Conservation (phyloP, 1,140 invertebrate species). For the Diabrotica virgifera region DNA sequence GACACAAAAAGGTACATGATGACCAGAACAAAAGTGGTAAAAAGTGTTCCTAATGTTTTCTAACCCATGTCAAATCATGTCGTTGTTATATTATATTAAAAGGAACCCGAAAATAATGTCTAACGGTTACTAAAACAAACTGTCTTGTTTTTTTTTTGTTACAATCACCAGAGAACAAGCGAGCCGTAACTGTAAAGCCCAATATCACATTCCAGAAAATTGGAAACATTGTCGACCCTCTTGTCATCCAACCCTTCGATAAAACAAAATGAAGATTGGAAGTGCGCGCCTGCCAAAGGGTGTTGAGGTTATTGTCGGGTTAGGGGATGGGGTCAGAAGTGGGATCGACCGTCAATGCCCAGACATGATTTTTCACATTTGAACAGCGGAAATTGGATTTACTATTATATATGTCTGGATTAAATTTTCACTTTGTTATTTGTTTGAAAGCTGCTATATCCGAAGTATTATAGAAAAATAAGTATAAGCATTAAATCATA, state of each 20-base stretch:
- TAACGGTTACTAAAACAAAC: neutral
- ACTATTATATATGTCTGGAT: neutral
- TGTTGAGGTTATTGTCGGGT: neutral
- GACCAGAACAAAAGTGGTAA: too few species aligned
- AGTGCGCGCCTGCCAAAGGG: neutral
- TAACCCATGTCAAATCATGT: too few species aligned
- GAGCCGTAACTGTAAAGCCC: slow-evolving; percentile 1
- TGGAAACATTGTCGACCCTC: slow-evolving; percentile 1
- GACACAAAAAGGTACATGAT: too few species aligned
- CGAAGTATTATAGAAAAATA: too few species aligned
- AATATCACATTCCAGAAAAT: slow-evolving; percentile 3
- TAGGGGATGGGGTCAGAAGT: neutral
- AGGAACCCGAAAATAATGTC: too few species aligned
- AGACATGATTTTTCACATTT: neutral
- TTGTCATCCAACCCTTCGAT: slow-evolving; percentile 1
- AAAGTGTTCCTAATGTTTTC: too few species aligned
- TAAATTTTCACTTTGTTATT: too few species aligned
- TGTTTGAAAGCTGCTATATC: too few species aligned
- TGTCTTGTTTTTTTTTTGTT: slow-evolving; percentile 3
- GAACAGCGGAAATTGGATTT: neutral
- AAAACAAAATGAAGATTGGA: slow-evolving; percentile 3
- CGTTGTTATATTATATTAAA: too few species aligned
- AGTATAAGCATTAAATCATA: too few species aligned
- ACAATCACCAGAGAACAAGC: slow-evolving; percentile 1
- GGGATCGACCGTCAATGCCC: neutral